A percentile compares a stretch with the other conserved stretches of the same genome.
Evolutionary conservation across 2,797 vertebrate species (phyloP).

Genomic region (Todus mexicanus): DNA sequence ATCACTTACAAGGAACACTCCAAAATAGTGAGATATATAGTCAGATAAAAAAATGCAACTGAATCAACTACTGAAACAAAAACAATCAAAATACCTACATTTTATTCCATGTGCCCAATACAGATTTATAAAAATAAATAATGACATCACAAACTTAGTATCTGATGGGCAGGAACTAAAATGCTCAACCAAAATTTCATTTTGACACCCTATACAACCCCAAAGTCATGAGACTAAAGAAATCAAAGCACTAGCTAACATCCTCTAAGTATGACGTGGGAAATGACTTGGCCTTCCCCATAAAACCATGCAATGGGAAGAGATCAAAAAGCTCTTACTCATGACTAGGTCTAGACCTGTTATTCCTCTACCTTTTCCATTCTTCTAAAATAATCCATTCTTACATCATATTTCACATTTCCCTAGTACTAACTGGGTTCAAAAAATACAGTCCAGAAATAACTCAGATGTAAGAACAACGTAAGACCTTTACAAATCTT

Average conservation of each 20-base stretch:
- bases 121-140: background rate
- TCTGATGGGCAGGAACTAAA: background rate
- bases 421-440: background rate
- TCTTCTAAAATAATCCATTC: background rate
- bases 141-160: background rate
- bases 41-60: background rate
- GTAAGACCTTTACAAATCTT: background rate
- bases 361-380: background rate
- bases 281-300: background rate
- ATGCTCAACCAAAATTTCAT: background rate
- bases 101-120: background rate
- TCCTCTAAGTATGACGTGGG: background rate
- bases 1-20: background rate
- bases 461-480: background rate
- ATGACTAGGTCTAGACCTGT: background rate
- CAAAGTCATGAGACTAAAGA: background rate
- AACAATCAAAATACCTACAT: background rate
- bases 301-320: background rate
- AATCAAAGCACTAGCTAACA: background rate
- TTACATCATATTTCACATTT: background rate
- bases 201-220: background rate
- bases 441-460: background rate
- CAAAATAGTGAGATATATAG: background rate
- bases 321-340: background rate
- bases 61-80: background rate